A percentile compares a stretch with the other conserved stretches of the same genome.
Conservation (phyloP, 1,140 invertebrate species). For the Leptonema lineaticorne region DNA sequence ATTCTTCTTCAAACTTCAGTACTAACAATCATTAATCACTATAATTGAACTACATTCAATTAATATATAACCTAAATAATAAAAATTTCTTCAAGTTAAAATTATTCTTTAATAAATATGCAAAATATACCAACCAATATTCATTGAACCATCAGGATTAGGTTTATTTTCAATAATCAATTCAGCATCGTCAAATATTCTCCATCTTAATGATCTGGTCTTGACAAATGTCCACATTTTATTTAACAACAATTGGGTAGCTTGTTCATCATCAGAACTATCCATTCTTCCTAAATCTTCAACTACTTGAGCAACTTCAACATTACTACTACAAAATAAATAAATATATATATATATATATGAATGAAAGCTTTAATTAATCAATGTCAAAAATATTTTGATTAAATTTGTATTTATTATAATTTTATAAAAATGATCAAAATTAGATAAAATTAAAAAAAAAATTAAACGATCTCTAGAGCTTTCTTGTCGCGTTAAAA, state of each 20-base stretch:
- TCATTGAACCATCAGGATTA: constrained; percentile 69
- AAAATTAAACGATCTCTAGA: too few species aligned
- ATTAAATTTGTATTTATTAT: too few species aligned
- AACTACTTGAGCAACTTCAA: neutral
- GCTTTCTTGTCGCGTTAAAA: too few species aligned
- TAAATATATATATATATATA: too few species aligned
- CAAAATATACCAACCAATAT: constrained; percentile 55
- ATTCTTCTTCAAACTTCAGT: too few species aligned
- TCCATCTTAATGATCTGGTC: constrained; percentile 68
- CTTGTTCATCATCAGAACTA: constrained; percentile 67
- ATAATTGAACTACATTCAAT: neutral
- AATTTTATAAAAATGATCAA: too few species aligned
- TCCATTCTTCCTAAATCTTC: constrained; percentile 45
- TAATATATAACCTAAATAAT: neutral
- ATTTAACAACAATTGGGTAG: constrained; percentile 67
- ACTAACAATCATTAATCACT: too few species aligned
- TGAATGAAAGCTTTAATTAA: too few species aligned
- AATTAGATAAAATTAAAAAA: too few species aligned
- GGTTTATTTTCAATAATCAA: constrained; percentile 69
- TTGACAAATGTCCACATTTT: constrained; percentile 74
- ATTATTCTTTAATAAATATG: neutral
- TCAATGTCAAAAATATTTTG: too few species aligned
- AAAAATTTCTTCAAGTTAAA: too few species aligned
- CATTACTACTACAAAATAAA: neutral
- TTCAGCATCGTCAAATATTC: constrained; percentile 72